Percentiles rank a stretch among this genome's conserved stretches.
These are phyloP conservation scores for Drosophila kanapiae DNA, from an alignment of 1,140 invertebrate species.

Conservation along the genomic window DNA sequence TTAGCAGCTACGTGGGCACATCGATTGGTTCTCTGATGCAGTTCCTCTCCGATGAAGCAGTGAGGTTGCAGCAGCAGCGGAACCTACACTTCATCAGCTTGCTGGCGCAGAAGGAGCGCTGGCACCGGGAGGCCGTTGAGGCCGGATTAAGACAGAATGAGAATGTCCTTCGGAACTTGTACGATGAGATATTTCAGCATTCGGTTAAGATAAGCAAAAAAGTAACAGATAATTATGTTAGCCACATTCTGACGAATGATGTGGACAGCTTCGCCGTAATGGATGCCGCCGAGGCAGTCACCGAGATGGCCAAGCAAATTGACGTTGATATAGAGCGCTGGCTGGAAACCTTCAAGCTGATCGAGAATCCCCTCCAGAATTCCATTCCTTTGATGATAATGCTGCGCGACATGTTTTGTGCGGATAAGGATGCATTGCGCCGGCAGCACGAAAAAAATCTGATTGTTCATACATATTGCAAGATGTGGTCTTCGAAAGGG, in stretches of 20 bases:
- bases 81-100: constrained; percentile 88
- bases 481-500: constrained; percentile 54
- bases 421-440: constrained; percentile 40
- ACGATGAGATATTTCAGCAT: constrained; percentile 89
- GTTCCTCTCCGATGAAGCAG: constrained; percentile 88
- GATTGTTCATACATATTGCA: constrained; percentile 67
- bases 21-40: constrained; percentile 72
- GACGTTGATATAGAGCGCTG: constrained; percentile 85
- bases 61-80: constrained; percentile 89
- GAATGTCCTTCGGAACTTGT: constrained; percentile 87
- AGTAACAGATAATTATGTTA: constrained; percentile 88
- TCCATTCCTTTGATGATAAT: constrained; percentile 74
- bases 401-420: constrained; percentile 53
- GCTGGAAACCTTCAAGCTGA: constrained; percentile 84
- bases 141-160: constrained; percentile 89
- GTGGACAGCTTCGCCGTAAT: constrained; percentile 87
- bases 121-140: constrained; percentile 89
- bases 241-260: constrained; percentile 88
- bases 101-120: constrained; percentile 88
- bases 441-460: constrained; percentile 45
- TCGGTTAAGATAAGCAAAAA: constrained; percentile 86
- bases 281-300: constrained; percentile 86
- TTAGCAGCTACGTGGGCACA: constrained; percentile 66
- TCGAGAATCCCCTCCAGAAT: constrained; percentile 83
- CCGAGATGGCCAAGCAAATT: constrained; percentile 87